Evolutionary conservation across 2,113 vertebrate species (phyloP).

Genomic region (Scomber japonicus): DNA sequence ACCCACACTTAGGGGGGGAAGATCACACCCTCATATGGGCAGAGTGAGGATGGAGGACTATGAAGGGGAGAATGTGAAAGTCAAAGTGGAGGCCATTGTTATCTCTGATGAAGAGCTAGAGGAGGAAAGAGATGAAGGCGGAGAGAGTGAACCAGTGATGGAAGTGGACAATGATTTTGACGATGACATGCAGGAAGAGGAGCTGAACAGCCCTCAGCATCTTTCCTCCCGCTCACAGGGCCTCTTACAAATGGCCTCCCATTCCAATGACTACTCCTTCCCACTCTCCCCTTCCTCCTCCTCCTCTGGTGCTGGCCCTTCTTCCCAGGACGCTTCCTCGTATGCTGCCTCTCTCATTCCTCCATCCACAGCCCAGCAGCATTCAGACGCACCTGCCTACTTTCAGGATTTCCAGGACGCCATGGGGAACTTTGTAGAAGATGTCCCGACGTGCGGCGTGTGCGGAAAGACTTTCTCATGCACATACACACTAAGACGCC

Average conservation of each 20-base stretch:
- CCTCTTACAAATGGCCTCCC: conserved; percentile 74
- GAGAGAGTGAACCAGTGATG: conserved; percentile 77
- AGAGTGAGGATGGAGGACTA: conserved; percentile 19
- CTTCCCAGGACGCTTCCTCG: conserved; percentile 73
- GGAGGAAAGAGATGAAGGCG: conserved; percentile 59
- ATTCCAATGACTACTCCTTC: conserved; percentile 77
- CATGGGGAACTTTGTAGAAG: conserved; percentile 89
- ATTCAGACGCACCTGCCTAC: conserved; percentile 81
- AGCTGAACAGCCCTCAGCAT: conserved; percentile 77
- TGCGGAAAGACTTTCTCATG: conserved; percentile 97
- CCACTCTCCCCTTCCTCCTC: conserved; percentile 81
- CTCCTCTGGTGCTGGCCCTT: conserved; percentile 73
- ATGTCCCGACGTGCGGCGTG: conserved; percentile 92
- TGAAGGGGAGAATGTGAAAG: conserved; percentile 67
- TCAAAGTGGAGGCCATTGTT: conserved; percentile 94
- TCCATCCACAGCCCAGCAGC: conserved; percentile 65
- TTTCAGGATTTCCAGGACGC: conserved; percentile 89
- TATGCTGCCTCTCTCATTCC: conserved; percentile 73
- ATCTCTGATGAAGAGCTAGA: conserved; percentile 93
- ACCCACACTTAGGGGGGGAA: conserved; percentile 18
- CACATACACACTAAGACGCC: conserved; percentile 92
- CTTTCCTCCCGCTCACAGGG: conserved; percentile 78
- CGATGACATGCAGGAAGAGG: conserved; percentile 78
- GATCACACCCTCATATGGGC: neutral
- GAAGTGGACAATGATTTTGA: conserved; percentile 75